Evolutionary conservation across 2,888 invertebrate genomes (phyloP).

Genomic region (Acanthosepion lycidas): DNA sequence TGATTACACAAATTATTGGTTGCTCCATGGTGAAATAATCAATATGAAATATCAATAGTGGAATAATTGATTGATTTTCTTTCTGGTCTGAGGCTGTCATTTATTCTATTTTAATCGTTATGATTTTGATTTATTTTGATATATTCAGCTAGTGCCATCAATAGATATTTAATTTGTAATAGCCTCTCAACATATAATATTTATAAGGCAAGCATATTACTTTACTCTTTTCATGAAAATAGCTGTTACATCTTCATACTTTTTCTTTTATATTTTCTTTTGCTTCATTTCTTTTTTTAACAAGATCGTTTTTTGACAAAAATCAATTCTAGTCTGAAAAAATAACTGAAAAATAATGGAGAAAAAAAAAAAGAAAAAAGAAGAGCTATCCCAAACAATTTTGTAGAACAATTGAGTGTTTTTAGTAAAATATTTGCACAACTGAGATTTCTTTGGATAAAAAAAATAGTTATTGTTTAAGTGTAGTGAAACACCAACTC

Average conservation of each 20-base stretch:
- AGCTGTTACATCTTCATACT: not conserved
- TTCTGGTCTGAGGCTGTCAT: not conserved
- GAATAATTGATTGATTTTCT: constrained; percentile 9
- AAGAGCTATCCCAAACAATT: no score
- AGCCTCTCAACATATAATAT: not conserved
- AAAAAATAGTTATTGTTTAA: no score
- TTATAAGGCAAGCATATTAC: not conserved
- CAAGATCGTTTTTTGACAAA: not conserved
- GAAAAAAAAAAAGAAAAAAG: no score
- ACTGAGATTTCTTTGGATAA: no score
- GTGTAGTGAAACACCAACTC: no score
- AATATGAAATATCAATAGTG: constrained; percentile 33
- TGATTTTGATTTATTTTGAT: not conserved
- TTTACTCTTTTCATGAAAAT: not conserved
- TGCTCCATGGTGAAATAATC: not conserved
- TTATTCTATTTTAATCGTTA: not conserved
- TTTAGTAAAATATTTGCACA: no score
- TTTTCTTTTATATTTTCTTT: not conserved
- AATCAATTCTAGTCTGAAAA: no score
- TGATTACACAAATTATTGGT: constrained; percentile 22
- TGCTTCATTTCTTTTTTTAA: not conserved
- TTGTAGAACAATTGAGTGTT: no score
- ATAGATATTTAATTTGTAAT: not conserved
- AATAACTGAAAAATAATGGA: no score
- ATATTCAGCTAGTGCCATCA: not conserved